Conservation (phyloP, 2,113 vertebrate species). For the Notarius quadriscutis region DNA sequence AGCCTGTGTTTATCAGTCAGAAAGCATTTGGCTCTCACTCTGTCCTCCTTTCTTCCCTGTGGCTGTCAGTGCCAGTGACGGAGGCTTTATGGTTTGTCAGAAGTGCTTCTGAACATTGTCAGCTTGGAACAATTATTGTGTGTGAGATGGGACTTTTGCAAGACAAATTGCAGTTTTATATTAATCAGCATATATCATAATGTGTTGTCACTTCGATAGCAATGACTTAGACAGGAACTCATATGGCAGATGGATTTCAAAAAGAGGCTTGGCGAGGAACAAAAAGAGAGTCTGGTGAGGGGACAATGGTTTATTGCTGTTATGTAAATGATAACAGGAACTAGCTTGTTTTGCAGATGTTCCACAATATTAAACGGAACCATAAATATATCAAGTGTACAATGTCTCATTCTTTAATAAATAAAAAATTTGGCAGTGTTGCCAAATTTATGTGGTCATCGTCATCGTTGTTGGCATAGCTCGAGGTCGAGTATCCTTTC, state of each 20-base stretch:
- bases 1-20: not conserved
- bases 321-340: not conserved
- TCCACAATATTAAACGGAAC: not conserved
- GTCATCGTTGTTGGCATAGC: too few relatives aligned
- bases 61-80: not conserved
- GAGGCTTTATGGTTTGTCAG: constrained; percentile 7
- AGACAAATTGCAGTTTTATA: not conserved
- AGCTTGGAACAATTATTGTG: not conserved
- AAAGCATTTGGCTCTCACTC: not conserved
- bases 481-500: too few relatives aligned
- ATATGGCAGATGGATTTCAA: not conserved
- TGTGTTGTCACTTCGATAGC: not conserved
- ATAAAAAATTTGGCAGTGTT: not conserved
- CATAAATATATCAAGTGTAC: not conserved
- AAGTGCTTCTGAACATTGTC: not conserved
- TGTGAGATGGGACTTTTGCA: not conserved
- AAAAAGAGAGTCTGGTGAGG: not conserved
- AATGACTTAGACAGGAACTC: not conserved
- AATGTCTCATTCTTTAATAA: not conserved
- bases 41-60: not conserved
- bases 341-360: too few relatives aligned
- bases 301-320: not conserved
- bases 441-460: too few relatives aligned
- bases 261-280: not conserved
- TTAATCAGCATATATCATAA: not conserved